Conservation (phyloP, 1,140 invertebrate species). For the Brachionus calyciflorus region DNA sequence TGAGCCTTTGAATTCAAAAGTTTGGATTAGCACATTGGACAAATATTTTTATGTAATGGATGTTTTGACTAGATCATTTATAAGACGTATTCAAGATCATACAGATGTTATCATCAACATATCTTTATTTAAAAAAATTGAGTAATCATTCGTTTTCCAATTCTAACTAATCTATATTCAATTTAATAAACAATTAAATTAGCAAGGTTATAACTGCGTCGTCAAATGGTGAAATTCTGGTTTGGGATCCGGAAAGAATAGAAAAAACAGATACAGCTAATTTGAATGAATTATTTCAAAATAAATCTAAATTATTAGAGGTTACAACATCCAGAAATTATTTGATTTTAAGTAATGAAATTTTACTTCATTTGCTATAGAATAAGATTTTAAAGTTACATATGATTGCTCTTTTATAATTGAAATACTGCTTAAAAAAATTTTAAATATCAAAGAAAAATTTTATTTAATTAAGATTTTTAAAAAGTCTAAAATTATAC, state of each 20-base stretch:
- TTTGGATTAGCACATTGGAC: constrained; percentile 14
- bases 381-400: no score
- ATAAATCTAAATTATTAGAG: background rate
- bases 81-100: constrained; percentile 8
- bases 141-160: background rate
- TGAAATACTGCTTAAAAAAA: no score
- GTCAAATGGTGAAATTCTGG: constrained; percentile 27
- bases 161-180: background rate
- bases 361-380: no score
- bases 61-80: constrained; percentile 3
- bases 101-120: constrained; percentile 27
- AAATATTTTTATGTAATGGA: constrained; percentile 33
- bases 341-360: constrained; percentile 24
- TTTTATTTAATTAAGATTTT: no score
- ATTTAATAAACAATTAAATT: background rate
- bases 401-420: no score
- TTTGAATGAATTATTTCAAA: background rate
- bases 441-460: no score
- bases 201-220: constrained; percentile 15
- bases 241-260: background rate
- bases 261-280: background rate
- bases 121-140: background rate
- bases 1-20: background rate
- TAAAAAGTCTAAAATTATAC: no score
- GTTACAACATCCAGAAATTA: constrained; percentile 2